Base-by-base conservation (phyloP, 1,140 invertebrate species). In the Atopsyche davidsoni region DNA sequence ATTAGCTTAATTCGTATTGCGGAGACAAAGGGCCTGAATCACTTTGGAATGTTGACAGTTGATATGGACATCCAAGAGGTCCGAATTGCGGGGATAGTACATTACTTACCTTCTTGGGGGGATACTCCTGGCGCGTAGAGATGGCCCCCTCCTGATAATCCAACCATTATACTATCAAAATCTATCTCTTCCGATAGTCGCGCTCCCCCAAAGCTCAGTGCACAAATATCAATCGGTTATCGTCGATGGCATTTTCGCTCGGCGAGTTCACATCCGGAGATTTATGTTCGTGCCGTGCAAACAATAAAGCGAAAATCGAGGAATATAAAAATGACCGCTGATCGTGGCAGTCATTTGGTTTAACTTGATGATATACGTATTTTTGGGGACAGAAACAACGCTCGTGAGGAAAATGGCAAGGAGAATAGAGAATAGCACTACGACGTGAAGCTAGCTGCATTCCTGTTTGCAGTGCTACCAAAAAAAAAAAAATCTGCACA, bases 61-160 rank as follows among this genome's bases (percentile, higher is more conserved):
- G 3, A 31, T 22, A 25, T 25, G 14, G 19, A 11, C 11, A 28
- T 1, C 4, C 34, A 34, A 18, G n/a, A n/a, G n/a, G 19, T 28
- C 24, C 6, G n/a, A 28, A 28, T 6, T 28, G 24, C 24, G 24
- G n/a, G 24, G n/a, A 28, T 16, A 18, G 11, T n/a, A 2, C n/a
- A n/a, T 28, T 10, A 38, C 0, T 64, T 62, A 70, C 68, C 67
- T 59, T 70, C 69, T 62, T 70, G 68, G 35, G 66, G 60, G 43
- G 64, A 55, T 55, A 67, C 62, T 51, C 60, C 57, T 22, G 57
- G 46, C 18, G 64, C 60, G 55, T 68, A 70, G 59, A 70, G 59
- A 55, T 69, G 67, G 32, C 62, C 59, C 50, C 62, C 60, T 24
- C 56, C 57, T 10, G 67, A 62, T 47, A 68, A 59, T 54, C 66